Base-by-base conservation (phyloP, 2,797 vertebrate species). In the Salarias fasciatus region DNA sequence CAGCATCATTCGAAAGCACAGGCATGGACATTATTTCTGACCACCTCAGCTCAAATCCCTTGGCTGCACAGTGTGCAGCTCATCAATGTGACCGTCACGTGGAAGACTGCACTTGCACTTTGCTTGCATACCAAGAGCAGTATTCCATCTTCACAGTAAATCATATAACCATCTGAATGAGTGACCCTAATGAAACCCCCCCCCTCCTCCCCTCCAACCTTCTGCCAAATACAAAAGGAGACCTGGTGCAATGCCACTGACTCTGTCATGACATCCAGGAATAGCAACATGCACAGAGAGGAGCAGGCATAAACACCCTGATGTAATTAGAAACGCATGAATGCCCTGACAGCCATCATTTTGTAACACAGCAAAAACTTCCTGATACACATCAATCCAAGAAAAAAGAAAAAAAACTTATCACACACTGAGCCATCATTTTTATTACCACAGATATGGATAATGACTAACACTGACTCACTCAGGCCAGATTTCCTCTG, bases 291-390 rank as follows among this genome's bases (percentile, higher is more conserved):
- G 66, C 83, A 76, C 47, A 71, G 57, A 53, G 70, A 73, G 73
- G 71, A 72, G 63, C 78, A 82, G 58, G 85, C 76, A 72, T 54
- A 72, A 75, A 72, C 63, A 79, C 68, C 75, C 87, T 88, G 89
- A 91, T 83, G 86, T 88, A 90, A 73, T 78, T 67, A 80, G 80
- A 88, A 87, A 90, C 29, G 33, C 78, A 76, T 64, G 74, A 35
- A 72, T 46, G 75, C 53, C 77, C 53, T 33, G 66, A 80, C 64
- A 82, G 65, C 54, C 68, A 69, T 58, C 70, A 48, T 62, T 72
- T 63, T 57, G 46, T 61, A 42, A 31, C 29, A 74, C 36, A 48
- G 30, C 30, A 40, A 66, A n/a, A 11, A 15, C 47, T 52, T 53
- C 13, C 50, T 28, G 11, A 75, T 64, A 31, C 62, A 61, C 18